Evolutionary conservation across 53 echinoderm and acorn worm genomes (phyloP).

Genomic region (Paracentrotus lividus): DNA sequence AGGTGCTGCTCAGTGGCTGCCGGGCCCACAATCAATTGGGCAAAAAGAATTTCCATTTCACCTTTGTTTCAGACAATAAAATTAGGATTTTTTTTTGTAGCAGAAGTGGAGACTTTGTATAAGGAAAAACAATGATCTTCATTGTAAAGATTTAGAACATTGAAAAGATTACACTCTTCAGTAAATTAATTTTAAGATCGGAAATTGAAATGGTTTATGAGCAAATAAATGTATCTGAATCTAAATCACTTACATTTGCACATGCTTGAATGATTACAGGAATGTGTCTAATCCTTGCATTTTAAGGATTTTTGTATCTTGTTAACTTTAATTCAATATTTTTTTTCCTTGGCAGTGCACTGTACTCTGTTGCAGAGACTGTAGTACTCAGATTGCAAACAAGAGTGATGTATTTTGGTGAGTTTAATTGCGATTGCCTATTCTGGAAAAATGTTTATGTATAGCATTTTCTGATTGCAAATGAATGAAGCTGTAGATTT

Average conservation of each 20-base stretch:
- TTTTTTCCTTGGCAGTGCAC: constrained; percentile 82
- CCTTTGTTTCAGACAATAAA: too few relatives aligned
- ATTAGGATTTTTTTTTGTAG: too few relatives aligned
- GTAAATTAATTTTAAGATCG: too few relatives aligned
- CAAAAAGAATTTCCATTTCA: too few relatives aligned
- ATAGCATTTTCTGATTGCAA: background rate
- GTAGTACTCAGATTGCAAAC: constrained; percentile 90
- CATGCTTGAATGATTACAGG: too few relatives aligned
- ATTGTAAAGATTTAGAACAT: too few relatives aligned
- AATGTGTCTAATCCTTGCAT: too few relatives aligned
- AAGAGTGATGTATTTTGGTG: constrained; percentile 99
- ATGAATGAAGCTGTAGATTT: background rate
- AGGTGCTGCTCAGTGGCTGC: too few relatives aligned
- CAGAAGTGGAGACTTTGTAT: too few relatives aligned
- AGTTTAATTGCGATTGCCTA: constrained; percentile 21
- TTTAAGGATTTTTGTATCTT: background rate
- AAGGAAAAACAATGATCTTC: too few relatives aligned
- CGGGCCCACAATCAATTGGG: too few relatives aligned
- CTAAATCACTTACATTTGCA: background rate
- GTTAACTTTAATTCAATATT: background rate
- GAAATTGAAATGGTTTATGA: background rate
- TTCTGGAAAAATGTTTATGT: background rate
- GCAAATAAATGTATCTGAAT: background rate
- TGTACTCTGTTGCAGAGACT: constrained; percentile 85
- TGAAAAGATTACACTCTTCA: too few relatives aligned